phyloP scores from a whole-genome alignment of 2,797 vertebrate genomes.

The Aratinga solstitialis region DNA sequence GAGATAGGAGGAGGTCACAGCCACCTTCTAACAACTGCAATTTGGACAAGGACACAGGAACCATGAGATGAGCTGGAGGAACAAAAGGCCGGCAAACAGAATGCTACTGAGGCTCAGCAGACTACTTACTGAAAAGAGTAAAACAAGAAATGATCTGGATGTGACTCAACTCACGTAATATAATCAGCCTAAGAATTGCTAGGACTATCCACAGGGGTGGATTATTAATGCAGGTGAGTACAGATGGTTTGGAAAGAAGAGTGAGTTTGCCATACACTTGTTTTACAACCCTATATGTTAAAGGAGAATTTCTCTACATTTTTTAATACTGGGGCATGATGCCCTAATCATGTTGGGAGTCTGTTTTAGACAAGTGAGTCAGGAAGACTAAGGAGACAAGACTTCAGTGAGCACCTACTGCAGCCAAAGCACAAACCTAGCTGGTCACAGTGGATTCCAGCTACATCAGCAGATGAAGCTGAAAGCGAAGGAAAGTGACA shows the following conservation, averaged over 20 bases:
- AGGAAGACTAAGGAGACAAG: background rate
- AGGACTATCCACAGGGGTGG: background rate
- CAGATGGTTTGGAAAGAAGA: background rate
- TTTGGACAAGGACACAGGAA: background rate
- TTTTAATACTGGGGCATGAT: background rate
- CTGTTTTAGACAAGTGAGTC: background rate
- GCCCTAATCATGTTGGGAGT: background rate
- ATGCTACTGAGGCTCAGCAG: background rate
- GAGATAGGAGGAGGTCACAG: background rate
- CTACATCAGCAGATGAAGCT: background rate
- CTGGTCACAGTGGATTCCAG: background rate
- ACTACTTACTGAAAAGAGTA: background rate
- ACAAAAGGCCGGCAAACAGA: background rate
- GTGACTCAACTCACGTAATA: background rate
- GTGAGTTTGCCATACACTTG: background rate
- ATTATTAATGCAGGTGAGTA: background rate
- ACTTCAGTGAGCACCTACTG: fast-evolving
- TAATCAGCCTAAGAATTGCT: background rate
- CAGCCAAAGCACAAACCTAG: background rate
- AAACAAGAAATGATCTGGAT: background rate
- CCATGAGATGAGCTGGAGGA: background rate
- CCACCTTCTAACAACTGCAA: background rate
- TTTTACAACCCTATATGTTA: background rate
- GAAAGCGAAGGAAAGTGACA: background rate
- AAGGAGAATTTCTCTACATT: background rate